Evolutionary conservation across 2,797 vertebrate genomes (phyloP), one percentile per base, ranked within the genome.

Genomic region (Neomorphus geoffroyi): DNA sequence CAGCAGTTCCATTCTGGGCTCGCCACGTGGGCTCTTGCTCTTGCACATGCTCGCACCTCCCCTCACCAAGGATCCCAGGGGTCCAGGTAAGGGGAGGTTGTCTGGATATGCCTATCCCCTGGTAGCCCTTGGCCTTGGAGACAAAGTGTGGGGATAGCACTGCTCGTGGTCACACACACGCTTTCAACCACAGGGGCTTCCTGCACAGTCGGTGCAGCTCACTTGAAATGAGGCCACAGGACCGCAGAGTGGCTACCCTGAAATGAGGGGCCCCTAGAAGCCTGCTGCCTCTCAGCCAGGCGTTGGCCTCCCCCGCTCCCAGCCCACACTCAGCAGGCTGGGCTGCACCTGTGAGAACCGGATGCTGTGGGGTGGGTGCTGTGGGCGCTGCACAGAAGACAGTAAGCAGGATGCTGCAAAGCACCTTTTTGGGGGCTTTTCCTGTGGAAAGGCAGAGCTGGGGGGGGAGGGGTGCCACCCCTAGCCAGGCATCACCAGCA

Each of bases 151-250:
- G 30, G 28, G 39, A 13, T 12, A 46, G 24, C 30, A 10, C 50
- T 9, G 27, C 26, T 10, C 1, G 2, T 17, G 30, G 37, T 14
- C 50, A 43, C 43, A 43, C n/a, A n/a, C n/a, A n/a, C 43, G 45
- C 45, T 45, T 15, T 45, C 45, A 45, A 45, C 45, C 45, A 18
- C 2, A 3, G 37, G 35, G 18, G 51, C 35, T 50, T 33, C 51
- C 43, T 12, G 41, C 4, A 2, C 2, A 4, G 50, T 28, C 6
- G 2, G 23, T 1, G 7, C 54, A 32, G 46, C 53, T 2, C 3
- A 19, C 3, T 6, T 1, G 14, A 54, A 62, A 35, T 0, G 13
- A 66, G 41, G 18, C 26, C 48, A 19, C 4, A 1, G 35, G n/a
- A 46, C 54, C 15, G 0, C 71, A 62, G 37, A n/a, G 60, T 1